Evolutionary conservation across 2,888 invertebrate genomes (phyloP).

Genomic region (Zelleria hepariella): DNA sequence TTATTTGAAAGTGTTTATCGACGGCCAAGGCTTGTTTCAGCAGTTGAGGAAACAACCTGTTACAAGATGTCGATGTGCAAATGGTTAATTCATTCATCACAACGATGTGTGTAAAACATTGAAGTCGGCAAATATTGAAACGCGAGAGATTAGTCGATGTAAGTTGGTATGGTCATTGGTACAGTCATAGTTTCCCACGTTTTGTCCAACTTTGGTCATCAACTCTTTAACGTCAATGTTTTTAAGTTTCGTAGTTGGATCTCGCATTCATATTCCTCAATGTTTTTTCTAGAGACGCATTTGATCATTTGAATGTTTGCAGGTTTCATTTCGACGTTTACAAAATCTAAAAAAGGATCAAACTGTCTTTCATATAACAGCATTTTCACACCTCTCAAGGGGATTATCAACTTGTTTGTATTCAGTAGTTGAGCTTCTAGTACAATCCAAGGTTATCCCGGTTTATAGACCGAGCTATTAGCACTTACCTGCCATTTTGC

Average conservation of each 20-base stretch:
- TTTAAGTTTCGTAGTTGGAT: too few species aligned
- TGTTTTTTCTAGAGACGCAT: too few species aligned
- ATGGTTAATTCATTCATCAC: neutral
- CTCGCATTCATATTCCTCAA: too few species aligned
- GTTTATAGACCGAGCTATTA: constrained; percentile 9
- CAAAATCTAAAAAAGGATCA: too few species aligned
- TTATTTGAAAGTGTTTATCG: neutral
- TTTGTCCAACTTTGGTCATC: too few species aligned
- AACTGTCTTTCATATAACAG: neutral
- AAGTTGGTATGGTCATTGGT: neutral
- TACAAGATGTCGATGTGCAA: neutral
- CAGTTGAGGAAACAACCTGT: neutral
- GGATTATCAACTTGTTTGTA: constrained; percentile 11
- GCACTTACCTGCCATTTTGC: constrained; percentile 15
- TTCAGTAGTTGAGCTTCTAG: neutral
- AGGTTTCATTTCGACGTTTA: too few species aligned
- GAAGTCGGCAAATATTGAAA: neutral
- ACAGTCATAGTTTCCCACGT: neutral
- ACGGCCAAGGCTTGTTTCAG: neutral
- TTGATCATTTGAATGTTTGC: too few species aligned
- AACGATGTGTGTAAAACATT: neutral
- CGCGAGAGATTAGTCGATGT: neutral
- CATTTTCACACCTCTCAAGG: constrained; percentile 41
- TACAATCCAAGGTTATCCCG: neutral
- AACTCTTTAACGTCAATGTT: too few species aligned